Base-by-base conservation (phyloP, 2,797 vertebrate species). In the Xenopus petersii region DNA sequence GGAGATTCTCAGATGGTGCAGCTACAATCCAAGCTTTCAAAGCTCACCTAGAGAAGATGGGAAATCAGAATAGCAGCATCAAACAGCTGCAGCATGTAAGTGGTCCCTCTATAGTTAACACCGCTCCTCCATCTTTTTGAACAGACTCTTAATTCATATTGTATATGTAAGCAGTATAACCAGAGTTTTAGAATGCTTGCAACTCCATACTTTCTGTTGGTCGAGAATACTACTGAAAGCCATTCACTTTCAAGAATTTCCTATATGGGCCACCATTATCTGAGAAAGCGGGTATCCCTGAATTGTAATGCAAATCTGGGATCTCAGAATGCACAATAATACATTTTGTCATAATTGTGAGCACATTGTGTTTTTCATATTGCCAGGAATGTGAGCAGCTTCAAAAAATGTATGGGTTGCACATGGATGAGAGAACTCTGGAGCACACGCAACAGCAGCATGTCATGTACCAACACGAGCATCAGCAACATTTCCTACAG, bases 381-480 rank as follows among this genome's bases (percentile, higher is more conserved):
- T 83, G 81, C 12, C 81, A 99, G 97, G 97, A 99, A 88, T 98
- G 95, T 65, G 97, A 98, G 87, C 96, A 98, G 89, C 94, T 98
- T 55, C 97, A 95, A 92, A 98, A 97, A 90, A 93, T 98, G 93
- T 99, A 98, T 0, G 96, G 96, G 1, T 89, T 87, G 65, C 93
- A 95, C 79, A 92, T 95, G 84, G 97, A 98, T 1, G 95, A 98
- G 85, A 83, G 94, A 63, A 82, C 94, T 17, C 89, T 96, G 89
- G 97, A 99, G 85, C 95, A 98, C 89, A 98, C 97, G 0, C 97
- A 99, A 88, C 97, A 98, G 83, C 97, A 99, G 85, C 97, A 99
- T 75, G 80, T 98, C 82, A 82, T 98, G 64, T 98, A 98, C 94
- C 97, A 98, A 93, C 97, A 99, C 88, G 97, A 99, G 86, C 62